Evolutionary conservation across 2,888 invertebrate genomes (phyloP).

Genomic region (Candidula unifasciata): DNA sequence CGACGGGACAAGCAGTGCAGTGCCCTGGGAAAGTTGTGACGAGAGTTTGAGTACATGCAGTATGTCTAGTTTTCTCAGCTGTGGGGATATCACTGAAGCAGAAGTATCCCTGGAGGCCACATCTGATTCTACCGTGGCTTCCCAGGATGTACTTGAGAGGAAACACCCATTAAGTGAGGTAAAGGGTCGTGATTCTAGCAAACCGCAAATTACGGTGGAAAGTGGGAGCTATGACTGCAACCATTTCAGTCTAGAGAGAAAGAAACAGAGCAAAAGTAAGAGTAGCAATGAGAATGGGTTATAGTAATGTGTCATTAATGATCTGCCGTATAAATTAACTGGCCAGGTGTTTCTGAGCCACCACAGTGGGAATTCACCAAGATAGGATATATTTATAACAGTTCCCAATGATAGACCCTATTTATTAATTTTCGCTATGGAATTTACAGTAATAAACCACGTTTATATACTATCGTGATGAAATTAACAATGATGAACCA

Average conservation of each 20-base stretch:
- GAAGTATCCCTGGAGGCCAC: neutral
- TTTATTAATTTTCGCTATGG: too few relatives aligned
- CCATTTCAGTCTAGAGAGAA: conserved; percentile 34
- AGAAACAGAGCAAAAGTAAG: neutral
- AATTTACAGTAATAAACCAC: too few relatives aligned
- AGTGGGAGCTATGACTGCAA: conserved; percentile 41
- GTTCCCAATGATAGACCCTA: too few relatives aligned
- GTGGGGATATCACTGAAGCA: conserved; percentile 24
- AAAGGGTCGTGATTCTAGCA: neutral
- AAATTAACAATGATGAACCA: too few relatives aligned
- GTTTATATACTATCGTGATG: too few relatives aligned
- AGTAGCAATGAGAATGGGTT: neutral
- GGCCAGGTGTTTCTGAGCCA: neutral
- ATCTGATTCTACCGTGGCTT: neutral
- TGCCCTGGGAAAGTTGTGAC: conserved; percentile 12
- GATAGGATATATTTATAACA: too few relatives aligned
- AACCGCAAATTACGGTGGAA: conserved; percentile 33
- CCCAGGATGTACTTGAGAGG: neutral
- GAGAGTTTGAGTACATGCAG: conserved; percentile 39
- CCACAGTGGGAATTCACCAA: neutral
- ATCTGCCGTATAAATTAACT: neutral
- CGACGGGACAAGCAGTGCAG: conserved; percentile 25
- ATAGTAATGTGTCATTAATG: neutral
- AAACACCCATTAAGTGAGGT: neutral
- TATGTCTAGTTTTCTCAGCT: conserved; percentile 45